Evolutionary conservation across 2,113 vertebrate species (phyloP).

Genomic region (Muntiacus muntjak): DNA sequence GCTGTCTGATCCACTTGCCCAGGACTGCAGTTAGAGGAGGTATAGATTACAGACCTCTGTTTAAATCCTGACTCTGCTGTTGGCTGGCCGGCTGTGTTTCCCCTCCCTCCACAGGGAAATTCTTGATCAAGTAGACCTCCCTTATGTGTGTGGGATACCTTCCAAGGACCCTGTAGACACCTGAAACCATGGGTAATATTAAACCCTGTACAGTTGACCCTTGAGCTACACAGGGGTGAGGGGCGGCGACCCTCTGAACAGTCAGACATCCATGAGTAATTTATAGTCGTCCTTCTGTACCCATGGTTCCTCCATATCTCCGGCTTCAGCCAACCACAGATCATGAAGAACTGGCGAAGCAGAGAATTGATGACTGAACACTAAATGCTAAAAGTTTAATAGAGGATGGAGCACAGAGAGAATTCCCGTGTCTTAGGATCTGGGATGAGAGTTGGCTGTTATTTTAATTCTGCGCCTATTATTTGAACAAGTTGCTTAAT

Average conservation of each 20-base stretch:
- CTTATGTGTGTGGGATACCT: neutral
- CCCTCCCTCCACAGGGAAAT: neutral
- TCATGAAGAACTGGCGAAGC: neutral
- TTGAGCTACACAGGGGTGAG: neutral
- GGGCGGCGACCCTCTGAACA: neutral
- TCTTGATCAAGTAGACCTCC: neutral
- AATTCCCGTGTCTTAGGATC: rapidly evolving
- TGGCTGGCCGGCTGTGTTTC: neutral
- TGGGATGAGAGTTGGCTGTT: neutral
- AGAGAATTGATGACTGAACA: neutral
- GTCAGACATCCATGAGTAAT: neutral
- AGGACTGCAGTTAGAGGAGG: neutral
- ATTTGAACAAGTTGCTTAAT: neutral
- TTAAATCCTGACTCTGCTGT: neutral
- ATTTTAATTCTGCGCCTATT: neutral
- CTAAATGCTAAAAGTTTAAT: rapidly evolving
- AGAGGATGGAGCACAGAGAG: neutral
- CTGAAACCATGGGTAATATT: neutral
- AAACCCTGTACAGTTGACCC: neutral
- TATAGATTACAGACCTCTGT: neutral
- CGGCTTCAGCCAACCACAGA: neutral
- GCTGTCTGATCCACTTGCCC: neutral
- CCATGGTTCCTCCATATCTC: neutral
- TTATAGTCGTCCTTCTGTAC: neutral
- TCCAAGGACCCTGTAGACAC: neutral